Evolutionary conservation across 2,888 invertebrate species (phyloP).

Genomic region (Chironomus tentans): DNA sequence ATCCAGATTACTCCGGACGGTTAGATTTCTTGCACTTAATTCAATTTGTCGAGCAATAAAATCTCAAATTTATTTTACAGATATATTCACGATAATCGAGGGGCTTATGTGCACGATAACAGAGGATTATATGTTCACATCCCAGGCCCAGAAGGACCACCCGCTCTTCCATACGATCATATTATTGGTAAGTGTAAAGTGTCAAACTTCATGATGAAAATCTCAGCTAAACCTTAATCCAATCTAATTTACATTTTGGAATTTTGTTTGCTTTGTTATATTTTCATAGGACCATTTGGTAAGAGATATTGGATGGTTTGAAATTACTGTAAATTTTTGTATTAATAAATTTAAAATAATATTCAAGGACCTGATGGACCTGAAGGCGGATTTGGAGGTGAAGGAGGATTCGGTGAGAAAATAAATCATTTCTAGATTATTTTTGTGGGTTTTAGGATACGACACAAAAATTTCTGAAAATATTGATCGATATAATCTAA

Average conservation of each 20-base stretch:
- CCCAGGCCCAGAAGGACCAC: conserved; percentile 41
- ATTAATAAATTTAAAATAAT: neutral
- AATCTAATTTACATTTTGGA: neutral
- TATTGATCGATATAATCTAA: neutral
- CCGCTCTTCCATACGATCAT: conserved; percentile 27
- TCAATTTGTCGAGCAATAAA: neutral
- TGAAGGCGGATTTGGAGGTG: conserved; percentile 45
- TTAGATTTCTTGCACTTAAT: neutral
- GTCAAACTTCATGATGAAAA: no score
- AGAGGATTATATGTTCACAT: conserved; percentile 39
- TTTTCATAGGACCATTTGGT: neutral
- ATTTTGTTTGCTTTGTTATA: neutral
- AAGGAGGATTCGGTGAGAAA: conserved; percentile 42
- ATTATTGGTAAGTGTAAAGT: neutral
- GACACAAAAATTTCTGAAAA: no score
- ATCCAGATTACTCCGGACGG: conserved; percentile 11
- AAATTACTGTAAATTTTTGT: conserved; percentile 22
- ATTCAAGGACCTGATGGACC: conserved; percentile 31
- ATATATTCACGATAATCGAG: conserved; percentile 29
- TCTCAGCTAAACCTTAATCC: neutral
- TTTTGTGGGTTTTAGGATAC: no score
- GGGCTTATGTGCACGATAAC: conserved; percentile 39
- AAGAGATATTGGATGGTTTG: neutral
- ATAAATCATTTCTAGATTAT: no score
- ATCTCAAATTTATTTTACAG: neutral